These are phyloP conservation scores for Hexactinellida sp. DNA, from an alignment of 37 sponge, comb jelly and placozoan genomes.

Conservation along the genomic window DNA sequence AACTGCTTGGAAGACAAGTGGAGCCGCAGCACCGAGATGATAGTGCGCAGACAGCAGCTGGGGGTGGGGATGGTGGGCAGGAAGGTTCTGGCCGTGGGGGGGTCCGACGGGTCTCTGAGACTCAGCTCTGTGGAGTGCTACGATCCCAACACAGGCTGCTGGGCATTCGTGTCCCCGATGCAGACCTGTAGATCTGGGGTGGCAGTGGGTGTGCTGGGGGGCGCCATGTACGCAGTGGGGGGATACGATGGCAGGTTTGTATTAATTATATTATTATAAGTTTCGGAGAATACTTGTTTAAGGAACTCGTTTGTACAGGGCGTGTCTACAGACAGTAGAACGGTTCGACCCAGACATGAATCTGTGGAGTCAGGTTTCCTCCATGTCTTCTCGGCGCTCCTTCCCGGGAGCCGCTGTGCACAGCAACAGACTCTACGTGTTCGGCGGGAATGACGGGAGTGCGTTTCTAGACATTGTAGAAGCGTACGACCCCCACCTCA, in stretches of 20 bases:
- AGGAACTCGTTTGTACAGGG: neutral
- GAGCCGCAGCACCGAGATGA: constrained; percentile 52
- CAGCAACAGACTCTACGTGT: constrained; percentile 44
- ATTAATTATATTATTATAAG: neutral
- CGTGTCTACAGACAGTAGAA: constrained; percentile 84
- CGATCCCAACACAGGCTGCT: constrained; percentile 57
- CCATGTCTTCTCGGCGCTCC: constrained; percentile 76
- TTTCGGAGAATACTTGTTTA: too few species aligned
- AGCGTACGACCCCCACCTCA: constrained; percentile 82
- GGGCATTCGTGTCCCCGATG: constrained; percentile 89
- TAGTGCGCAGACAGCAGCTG: constrained; percentile 76
- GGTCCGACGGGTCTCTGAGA: constrained; percentile 82
- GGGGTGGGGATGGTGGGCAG: constrained; percentile 69
- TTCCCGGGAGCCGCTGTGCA: constrained; percentile 82
- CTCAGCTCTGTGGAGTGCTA: constrained; percentile 89
- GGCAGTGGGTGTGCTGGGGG: constrained; percentile 78
- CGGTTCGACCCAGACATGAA: constrained; percentile 79
- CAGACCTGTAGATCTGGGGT: constrained; percentile 81
- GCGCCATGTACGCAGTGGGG: constrained; percentile 85
- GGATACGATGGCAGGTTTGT: constrained; percentile 63
- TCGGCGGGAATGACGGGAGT: constrained; percentile 91
- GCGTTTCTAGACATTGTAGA: constrained; percentile 82
- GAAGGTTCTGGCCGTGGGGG: constrained; percentile 87
- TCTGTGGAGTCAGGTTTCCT: constrained; percentile 72
- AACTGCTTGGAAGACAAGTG: constrained; percentile 48